phyloP scores from a whole-genome alignment of 2,888 invertebrate species.

The Malthinus seriepunctatus region DNA sequence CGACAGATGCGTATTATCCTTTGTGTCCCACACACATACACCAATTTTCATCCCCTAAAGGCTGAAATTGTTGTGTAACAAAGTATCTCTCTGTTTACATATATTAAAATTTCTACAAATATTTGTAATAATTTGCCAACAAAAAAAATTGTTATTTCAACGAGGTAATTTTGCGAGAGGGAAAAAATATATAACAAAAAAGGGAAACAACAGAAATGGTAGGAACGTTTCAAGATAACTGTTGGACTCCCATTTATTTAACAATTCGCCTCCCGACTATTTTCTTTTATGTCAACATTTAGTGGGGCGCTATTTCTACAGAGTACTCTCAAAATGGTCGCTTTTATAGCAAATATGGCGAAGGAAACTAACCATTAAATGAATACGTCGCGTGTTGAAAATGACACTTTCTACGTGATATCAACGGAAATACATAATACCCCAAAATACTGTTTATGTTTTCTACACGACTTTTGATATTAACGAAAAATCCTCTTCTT shows the following conservation, averaged over 20 bases:
- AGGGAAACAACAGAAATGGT: constrained; percentile 28
- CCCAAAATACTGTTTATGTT: not conserved
- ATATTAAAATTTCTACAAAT: constrained; percentile 40
- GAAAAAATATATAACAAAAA: constrained; percentile 10
- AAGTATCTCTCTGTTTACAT: constrained; percentile 44
- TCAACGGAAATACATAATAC: constrained; percentile 26
- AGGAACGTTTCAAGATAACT: constrained; percentile 32
- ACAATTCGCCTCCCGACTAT: constrained; percentile 32
- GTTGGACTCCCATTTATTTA: constrained; percentile 33
- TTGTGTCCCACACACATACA: constrained; percentile 45
- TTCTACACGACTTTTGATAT: not conserved
- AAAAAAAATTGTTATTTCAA: not conserved
- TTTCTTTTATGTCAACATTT: constrained; percentile 35
- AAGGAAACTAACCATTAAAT: constrained; percentile 34
- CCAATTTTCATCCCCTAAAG: constrained; percentile 22
- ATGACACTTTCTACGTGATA: constrained; percentile 31
- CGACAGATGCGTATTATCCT: constrained; percentile 52
- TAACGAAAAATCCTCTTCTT: no score
- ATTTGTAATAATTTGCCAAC: constrained; percentile 42
- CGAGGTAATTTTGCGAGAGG: not conserved
- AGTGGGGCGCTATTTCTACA: constrained; percentile 29
- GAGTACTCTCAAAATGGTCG: constrained; percentile 27
- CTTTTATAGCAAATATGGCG: constrained; percentile 35
- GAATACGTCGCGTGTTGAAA: constrained; percentile 33
- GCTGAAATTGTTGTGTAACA: constrained; percentile 25